These are phyloP conservation scores for Tragelaphus imberbis DNA, from an alignment of 2,113 vertebrate genomes.

Conservation along the genomic window DNA sequence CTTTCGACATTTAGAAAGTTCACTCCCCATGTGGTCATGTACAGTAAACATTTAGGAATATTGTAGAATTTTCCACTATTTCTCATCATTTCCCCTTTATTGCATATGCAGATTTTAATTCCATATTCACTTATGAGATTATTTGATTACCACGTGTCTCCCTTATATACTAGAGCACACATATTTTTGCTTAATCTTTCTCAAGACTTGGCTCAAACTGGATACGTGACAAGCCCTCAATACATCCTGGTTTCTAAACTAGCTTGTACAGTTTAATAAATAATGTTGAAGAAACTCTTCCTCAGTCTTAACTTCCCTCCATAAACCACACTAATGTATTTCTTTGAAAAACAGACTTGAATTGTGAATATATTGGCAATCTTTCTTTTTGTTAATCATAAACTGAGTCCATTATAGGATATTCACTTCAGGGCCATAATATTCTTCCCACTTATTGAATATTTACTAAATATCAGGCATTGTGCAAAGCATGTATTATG, in stretches of 20 bases:
- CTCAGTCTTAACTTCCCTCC: background rate
- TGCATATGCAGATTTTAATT: background rate
- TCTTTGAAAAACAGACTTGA: background rate
- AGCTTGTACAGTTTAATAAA: background rate
- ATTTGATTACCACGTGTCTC: background rate
- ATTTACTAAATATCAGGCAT: background rate
- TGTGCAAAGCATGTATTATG: background rate
- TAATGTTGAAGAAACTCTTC: background rate
- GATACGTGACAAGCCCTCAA: background rate
- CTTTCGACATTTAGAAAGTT: background rate
- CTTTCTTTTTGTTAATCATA: background rate
- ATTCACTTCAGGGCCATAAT: background rate
- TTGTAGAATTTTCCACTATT: background rate
- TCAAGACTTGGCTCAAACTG: background rate
- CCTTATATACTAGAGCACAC: background rate
- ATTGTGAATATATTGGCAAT: background rate
- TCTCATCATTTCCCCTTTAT: background rate
- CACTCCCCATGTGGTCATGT: background rate
- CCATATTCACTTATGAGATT: background rate
- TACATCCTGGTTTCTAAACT: background rate
- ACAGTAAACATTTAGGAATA: background rate
- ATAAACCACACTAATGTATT: background rate
- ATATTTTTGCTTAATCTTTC: background rate
- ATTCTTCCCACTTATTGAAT: background rate
- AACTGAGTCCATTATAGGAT: background rate